Conservation (phyloP, 1,140 invertebrate genomes). For the Drosophila miranda region DNA sequence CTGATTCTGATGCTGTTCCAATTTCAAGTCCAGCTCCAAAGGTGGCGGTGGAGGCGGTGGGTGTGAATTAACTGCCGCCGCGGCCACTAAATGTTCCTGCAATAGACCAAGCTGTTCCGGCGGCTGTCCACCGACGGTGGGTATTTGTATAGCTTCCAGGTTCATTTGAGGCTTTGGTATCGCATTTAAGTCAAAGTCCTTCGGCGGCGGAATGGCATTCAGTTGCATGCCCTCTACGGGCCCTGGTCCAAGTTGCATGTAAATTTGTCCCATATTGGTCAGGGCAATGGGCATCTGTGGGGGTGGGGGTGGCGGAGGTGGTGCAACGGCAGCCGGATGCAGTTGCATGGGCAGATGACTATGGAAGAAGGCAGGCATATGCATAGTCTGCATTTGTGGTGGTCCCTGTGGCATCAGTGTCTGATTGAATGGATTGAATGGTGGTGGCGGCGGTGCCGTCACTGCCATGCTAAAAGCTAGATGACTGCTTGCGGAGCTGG, state of each 20-base stretch:
- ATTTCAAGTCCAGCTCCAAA: constrained; percentile 37
- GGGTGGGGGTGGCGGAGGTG: constrained; percentile 71
- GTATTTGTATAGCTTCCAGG: constrained; percentile 79
- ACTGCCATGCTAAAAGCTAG: constrained; percentile 63
- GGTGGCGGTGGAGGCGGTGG: constrained; percentile 63
- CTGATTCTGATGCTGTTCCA: constrained; percentile 29
- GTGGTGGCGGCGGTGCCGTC: constrained; percentile 76
- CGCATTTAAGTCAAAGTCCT: constrained; percentile 78
- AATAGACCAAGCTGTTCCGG: constrained; percentile 47
- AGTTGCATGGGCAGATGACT: constrained; percentile 61
- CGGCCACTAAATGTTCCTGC: constrained; percentile 38
- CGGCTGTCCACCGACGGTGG: constrained; percentile 34
- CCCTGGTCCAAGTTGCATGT: constrained; percentile 72
- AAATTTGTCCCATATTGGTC: constrained; percentile 65
- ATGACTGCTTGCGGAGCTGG: constrained; percentile 69
- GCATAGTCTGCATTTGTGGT: constrained; percentile 60
- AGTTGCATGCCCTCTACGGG: constrained; percentile 66
- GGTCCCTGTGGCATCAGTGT: constrained; percentile 72
- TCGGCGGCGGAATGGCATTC: constrained; percentile 76
- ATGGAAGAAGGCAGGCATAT: constrained; percentile 62
- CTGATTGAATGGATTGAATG: constrained; percentile 77
- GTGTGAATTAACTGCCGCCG: constrained; percentile 37
- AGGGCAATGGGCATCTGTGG: constrained; percentile 71
- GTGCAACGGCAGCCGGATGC: constrained; percentile 69
- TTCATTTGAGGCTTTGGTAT: constrained; percentile 79